Base-by-base conservation (phyloP, 2,797 vertebrate genomes). In the Eospalax fontanierii region DNA sequence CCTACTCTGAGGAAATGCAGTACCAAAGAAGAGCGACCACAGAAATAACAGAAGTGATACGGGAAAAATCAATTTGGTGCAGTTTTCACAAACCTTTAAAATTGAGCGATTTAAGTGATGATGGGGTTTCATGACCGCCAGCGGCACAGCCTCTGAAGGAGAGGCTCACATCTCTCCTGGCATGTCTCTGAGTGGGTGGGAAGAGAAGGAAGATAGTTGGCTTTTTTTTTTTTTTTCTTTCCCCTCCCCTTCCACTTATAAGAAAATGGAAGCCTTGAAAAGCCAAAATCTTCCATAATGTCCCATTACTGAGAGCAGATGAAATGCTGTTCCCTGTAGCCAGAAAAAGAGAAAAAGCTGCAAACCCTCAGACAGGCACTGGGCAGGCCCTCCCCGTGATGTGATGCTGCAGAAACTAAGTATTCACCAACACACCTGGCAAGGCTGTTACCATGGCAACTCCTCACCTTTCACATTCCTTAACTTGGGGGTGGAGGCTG, bases 11-110 rank as follows among this genome's bases (percentile, higher is more conserved):
- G 96, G 35, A 95, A 91, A 82, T 40, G 65, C 70, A 80, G 59
- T 75, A 70, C 68, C 40, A 33, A 92, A 91, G 93, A 43, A 87
- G 78, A 91, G 73, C 95, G 95, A 89, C 92, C 84, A 43, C 92
- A 95, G 92, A 95, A 95, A 96, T 88, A 95, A 92, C 93, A 90
- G 87, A 90, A 87, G 84, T 71, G 92, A 95, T 89, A 88, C 0
- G 89, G 85, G 92, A 74, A 96, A 95, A 96, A 96, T 97, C 95
- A 94, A 95, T 95, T 85, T 92, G 86, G 78, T 95, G 92, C 89
- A 5, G 65, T 96, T 96, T 94, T 93, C 95, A 75, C 95, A 95
- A 93, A 94, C 96, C 95, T 97, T 96, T 96, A 94, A 97, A 96
- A 96, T 5, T 87, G 90, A 95, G 91, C 40, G 3, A 97, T 97